These are phyloP conservation scores for Heliconius himera DNA, from an alignment of 1,140 invertebrate genomes.

Conservation along the genomic window DNA sequence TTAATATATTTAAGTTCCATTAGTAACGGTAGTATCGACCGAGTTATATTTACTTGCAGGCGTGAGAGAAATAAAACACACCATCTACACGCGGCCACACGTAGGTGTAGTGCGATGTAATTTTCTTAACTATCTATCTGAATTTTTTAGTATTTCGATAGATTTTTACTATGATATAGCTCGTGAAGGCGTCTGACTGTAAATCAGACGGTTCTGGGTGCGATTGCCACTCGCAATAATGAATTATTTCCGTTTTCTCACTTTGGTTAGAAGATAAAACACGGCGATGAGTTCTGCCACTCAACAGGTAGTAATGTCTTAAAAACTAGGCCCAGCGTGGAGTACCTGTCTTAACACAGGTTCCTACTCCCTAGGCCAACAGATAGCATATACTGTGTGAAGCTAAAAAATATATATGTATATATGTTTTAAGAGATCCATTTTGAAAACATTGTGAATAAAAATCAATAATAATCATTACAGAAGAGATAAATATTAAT, in stretches of 20 bases:
- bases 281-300: too few species aligned
- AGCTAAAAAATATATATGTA: too few species aligned
- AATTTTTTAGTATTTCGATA: conserved; percentile 16
- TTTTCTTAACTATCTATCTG: conserved; percentile 18
- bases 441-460: neutral
- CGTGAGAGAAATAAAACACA: conserved; percentile 73
- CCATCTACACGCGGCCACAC: conserved; percentile 29
- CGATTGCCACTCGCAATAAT: too few species aligned
- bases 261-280: too few species aligned
- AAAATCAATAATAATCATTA: conserved; percentile 35
- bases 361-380: too few species aligned
- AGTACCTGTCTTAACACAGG: too few species aligned
- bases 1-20: neutral
- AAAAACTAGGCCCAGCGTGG: too few species aligned
- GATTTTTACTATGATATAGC: neutral
- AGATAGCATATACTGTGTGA: too few species aligned
- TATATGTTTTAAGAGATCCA: neutral
- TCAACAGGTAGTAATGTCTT: too few species aligned
- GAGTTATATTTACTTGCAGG: conserved; percentile 76
- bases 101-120: conserved; percentile 28
- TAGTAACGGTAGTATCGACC: conserved; percentile 44
- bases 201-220: too few species aligned
- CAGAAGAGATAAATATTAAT: conserved; percentile 62
- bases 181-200: neutral
- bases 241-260: too few species aligned